These are phyloP conservation scores for Gambusia holbrooki DNA, from an alignment of 2,113 vertebrate genomes.

Conservation along the genomic window DNA sequence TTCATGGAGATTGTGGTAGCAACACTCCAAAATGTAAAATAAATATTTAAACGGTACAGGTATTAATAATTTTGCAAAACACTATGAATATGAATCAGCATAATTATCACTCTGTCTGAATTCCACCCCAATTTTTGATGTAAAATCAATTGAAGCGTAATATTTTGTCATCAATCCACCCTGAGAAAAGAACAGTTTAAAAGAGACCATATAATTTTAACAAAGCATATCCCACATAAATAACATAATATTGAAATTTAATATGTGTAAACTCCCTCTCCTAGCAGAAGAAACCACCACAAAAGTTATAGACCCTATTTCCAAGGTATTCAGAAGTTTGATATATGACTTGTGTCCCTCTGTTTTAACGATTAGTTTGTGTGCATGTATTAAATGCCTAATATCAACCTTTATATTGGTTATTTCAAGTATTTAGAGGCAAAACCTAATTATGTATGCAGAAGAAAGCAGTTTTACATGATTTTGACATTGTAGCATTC, in stretches of 20 bases:
- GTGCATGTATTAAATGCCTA: too few species aligned
- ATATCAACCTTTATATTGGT: too few species aligned
- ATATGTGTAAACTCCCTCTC: neutral
- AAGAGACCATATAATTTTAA: neutral
- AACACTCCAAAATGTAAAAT: too few species aligned
- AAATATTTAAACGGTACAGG: too few species aligned
- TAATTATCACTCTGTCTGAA: too few species aligned
- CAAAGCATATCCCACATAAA: neutral
- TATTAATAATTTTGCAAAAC: too few species aligned
- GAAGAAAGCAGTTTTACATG: conserved; percentile 15
- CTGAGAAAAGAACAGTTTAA: neutral
- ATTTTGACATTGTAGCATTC: conserved; percentile 27
- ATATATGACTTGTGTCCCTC: too few species aligned
- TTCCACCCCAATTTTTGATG: too few species aligned
- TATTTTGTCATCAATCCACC: neutral
- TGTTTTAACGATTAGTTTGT: neutral
- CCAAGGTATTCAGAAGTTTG: neutral
- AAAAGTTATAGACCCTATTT: neutral
- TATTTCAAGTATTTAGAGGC: neutral
- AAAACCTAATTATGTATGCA: conserved; percentile 4
- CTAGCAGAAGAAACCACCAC: neutral
- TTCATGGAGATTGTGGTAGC: too few species aligned
- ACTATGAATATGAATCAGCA: too few species aligned
- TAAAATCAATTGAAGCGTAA: too few species aligned
- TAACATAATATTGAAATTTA: neutral